Evolutionary conservation across 2,113 vertebrate genomes (phyloP).

Genomic region (Vulpes lagopus): DNA sequence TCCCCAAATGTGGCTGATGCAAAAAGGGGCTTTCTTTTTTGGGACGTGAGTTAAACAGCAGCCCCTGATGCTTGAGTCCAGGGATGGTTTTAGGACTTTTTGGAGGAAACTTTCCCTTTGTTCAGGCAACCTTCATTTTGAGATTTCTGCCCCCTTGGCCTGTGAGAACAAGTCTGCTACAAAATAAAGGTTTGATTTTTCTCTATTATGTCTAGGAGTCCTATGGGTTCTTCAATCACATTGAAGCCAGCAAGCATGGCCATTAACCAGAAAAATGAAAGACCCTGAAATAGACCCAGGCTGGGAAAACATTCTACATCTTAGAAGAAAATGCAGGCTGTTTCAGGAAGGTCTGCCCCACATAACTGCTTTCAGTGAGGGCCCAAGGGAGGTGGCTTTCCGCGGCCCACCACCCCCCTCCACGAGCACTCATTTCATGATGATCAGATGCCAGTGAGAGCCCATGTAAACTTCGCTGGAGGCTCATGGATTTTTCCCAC

Average conservation of each 20-base stretch:
- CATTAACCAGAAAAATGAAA: slow-evolving; percentile 24
- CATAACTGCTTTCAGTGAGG: not conserved
- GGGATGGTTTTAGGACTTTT: not conserved
- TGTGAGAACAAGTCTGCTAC: not conserved
- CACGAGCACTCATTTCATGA: not conserved
- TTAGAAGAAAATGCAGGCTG: not conserved
- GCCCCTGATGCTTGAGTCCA: not conserved
- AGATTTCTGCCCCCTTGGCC: not conserved
- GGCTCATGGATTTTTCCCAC: not conserved
- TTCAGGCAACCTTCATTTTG: not conserved
- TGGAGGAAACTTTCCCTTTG: not conserved
- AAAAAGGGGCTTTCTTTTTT: not conserved
- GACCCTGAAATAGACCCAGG: not conserved
- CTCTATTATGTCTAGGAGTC: not conserved
- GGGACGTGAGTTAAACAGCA: not conserved
- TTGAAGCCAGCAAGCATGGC: not conserved
- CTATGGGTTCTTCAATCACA: not conserved
- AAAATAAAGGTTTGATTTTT: not conserved
- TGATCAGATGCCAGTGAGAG: not conserved
- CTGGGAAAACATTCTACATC: not conserved
- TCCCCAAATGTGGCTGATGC: slow-evolving; percentile 43
- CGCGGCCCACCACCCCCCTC: not conserved
- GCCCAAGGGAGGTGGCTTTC: not conserved
- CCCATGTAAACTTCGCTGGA: not conserved
- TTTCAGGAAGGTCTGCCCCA: not conserved